Evolutionary conservation across 1,140 invertebrate species (phyloP).

Genomic region (Drosophila truncata): DNA sequence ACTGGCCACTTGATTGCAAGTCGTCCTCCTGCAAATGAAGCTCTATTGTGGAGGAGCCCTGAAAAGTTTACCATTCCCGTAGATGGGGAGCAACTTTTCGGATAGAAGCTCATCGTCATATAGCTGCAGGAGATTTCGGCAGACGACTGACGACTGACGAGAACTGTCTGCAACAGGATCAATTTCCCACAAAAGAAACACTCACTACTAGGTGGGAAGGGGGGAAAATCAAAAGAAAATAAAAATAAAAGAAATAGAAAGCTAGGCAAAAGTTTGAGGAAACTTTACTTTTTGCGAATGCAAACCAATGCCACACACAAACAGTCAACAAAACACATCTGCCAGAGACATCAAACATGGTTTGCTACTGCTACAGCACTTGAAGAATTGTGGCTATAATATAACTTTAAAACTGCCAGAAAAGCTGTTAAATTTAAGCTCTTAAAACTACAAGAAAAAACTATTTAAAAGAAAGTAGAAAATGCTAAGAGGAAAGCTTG

Average conservation of each 20-base stretch:
- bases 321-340: conserved; percentile 28
- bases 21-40: conserved; percentile 42
- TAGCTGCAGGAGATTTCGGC: conserved; percentile 14
- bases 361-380: conserved; percentile 6
- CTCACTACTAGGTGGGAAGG: background rate
- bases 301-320: conserved; percentile 37
- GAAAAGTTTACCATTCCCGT: conserved; percentile 17
- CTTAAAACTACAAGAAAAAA: background rate
- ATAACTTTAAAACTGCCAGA: background rate
- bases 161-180: conserved; percentile 24
- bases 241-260: background rate
- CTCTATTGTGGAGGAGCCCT: conserved; percentile 33
- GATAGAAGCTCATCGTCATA: conserved; percentile 22
- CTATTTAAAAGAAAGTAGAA: background rate
- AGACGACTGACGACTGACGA: background rate
- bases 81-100: conserved; percentile 19
- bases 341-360: conserved; percentile 20
- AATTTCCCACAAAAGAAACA: conserved; percentile 18
- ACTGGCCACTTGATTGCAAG: conserved; percentile 38
- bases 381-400: background rate
- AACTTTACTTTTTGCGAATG: conserved; percentile 27
- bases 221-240: background rate
- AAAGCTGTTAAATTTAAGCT: background rate
- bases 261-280: conserved; percentile 23
- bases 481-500: background rate